These are phyloP conservation scores for Myotis findleyi DNA, from an alignment of 2,797 vertebrate species.

Conservation along the genomic window DNA sequence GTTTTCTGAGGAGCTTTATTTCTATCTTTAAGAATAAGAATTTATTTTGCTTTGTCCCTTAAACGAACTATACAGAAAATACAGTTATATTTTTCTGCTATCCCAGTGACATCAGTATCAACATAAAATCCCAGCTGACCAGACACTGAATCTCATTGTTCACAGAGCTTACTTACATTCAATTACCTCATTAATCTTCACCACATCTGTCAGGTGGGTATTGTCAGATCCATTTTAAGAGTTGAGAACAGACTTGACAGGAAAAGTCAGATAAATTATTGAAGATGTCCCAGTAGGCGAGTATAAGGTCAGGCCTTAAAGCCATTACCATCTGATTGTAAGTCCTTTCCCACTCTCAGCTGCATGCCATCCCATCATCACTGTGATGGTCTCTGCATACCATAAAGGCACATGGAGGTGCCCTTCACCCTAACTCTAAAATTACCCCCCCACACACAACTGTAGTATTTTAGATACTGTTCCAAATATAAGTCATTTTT, in stretches of 20 bases:
- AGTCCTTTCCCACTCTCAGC: not conserved
- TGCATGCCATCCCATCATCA: rapidly evolving
- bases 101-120: not conserved
- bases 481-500: not conserved
- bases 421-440: not conserved
- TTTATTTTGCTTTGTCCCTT: not conserved
- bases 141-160: not conserved
- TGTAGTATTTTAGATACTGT: not conserved
- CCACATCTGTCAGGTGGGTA: not conserved
- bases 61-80: not conserved
- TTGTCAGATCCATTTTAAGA: not conserved
- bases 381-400: rapidly evolving
- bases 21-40: not conserved
- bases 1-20: not conserved
- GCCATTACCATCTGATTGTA: not conserved
- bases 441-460: not conserved
- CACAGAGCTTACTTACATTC: not conserved
- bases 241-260: not conserved
- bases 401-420: rapidly evolving
- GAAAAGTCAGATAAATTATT: not conserved
- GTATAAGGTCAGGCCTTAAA: not conserved
- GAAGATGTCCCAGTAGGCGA: not conserved
- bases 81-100: not conserved
- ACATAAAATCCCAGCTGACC: not conserved
- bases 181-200: not conserved